Base-by-base conservation (phyloP, 2,797 vertebrate species). In the Pseudopleuronectes americanus region DNA sequence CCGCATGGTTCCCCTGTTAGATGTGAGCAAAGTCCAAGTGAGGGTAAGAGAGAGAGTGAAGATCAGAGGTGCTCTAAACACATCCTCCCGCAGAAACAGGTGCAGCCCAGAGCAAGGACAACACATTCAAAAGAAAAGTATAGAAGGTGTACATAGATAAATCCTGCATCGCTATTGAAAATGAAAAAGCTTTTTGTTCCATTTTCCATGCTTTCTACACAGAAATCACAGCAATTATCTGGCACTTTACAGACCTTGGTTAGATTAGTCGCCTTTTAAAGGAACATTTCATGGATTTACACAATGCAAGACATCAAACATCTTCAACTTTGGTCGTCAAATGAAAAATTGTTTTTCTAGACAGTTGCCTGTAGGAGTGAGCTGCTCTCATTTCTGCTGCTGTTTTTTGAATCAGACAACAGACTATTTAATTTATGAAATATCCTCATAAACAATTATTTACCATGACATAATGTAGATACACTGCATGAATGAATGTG, bases 21-120 rank as follows among this genome's bases (percentile, higher is more conserved):
- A 66, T 56, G 51, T 14, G 57, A 81, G 62, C 58, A 45, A 48
- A 41, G 69, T 53, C 28, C 21, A 45, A 57, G 21, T 43, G 21
- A 45, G 16, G 4, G 41, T 16, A 3, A 33, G 31, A 33, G 41
- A 43, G 3, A 43, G 41, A 43, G 41, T 43, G 6, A 43, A 17
- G 41, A 43, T 43, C 1, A 43, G 16, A 43, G 1, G 16, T 14
- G 41, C 41, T 13, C 41, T 17, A 43, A 43, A 43, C 14, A 43
- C 9, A 33, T 33, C 8, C 31, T 33, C 31, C 31, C 7, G 14
- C 41, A 64, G 24, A 56, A 65, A 41, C 71, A 28, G 45, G 3
- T 76, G 53, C 41, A 24, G 24, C 47, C 31, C 41, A 62, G 51
- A 56, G 68, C 48, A 53, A 65, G 21, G 47, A 21, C 47, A 3